Evolutionary conservation across 2,113 vertebrate species (phyloP), one percentile per base, ranked within the genome.

Genomic region (Pithys albifrons): DNA sequence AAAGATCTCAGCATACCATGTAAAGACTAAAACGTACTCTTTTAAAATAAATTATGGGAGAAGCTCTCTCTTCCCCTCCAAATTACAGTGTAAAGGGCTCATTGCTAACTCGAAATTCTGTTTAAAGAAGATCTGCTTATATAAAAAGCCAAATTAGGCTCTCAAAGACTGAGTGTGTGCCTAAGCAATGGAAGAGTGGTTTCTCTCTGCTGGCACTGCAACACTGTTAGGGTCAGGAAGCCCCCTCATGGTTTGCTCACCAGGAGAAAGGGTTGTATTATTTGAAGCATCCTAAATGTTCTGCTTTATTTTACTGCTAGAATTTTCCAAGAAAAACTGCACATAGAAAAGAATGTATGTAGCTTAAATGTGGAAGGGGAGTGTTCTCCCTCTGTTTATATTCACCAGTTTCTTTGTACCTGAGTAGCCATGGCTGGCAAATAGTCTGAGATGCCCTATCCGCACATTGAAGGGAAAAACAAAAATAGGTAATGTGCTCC

Each of bases 121-220:
- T 88, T 97, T 76, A 88, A 95, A 52, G 91, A 86, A 95, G 83
- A 95, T 84, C 89, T 96, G 67, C 91, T 95, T 92, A 93, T 94
- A 85, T 91, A 95, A 93, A 97, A 96, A 93, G 80, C 88, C 88
- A 95, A 94, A 93, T 97, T 94, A 95, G 88, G 88, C 88, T 96
- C 74, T 94, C 85, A 88, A 94, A 96, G 57, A 71, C 95, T 96
- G 74, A 96, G 81, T 0, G 79, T 96, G 62, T 94, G 95, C 57
- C 88, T 89, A 96, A 94, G 95, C 84, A 96, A 93, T 3, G 95
- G 95, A 97, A 96, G 91, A 97, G 79, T 35, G 75, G 89, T 89
- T 97, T 96, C 84, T 91, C 80, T 93, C 91, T 96, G 91, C 97
- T 96, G 94, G 93, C 85, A 84, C 89, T 91, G 83, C 91, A 97